Evolutionary conservation across 2,797 vertebrate species (phyloP), one percentile per base, ranked within the genome.

Genomic region (Artibeus lituratus): DNA sequence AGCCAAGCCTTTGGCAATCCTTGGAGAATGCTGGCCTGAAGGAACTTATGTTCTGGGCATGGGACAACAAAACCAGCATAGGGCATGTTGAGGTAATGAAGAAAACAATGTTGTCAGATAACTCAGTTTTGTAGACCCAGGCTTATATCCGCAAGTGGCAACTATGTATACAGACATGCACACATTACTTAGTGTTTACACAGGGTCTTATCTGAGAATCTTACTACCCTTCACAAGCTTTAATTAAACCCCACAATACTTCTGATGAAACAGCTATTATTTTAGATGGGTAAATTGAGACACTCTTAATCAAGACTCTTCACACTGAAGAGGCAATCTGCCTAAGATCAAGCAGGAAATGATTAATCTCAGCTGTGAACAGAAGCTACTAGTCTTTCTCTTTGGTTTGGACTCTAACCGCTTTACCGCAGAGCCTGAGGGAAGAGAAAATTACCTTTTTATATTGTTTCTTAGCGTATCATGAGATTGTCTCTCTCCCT

Each of bases 261-360:
- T n/a, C 76, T 94, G 94, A 96, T 65, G 92, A 97, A 96, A 95
- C 87, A 90, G 65, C 90, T 97, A 96, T 97, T 96, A 98, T 97
- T 94, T 91, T 69, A 92, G 92, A 78, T 92, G 94, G 85, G 90
- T 94, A 97, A 96, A 95, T 91, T 92, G 96, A 98, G 95, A 95
- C 82, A 77, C 49, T 92, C 42, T 93, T 95, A 92, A 96, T 96
- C 93, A 96, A 86, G 94, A 57, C 87, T 96, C 53, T 90, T 87
- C 73, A 86, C 85, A 80, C 39, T 11, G 84, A 92, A 97, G 95
- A 97, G 73, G 95, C 94, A 97, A 96, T 78, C 35, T 84, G 95
- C 96, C 96, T 95, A 59, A 94, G 92, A 95, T 95, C 81, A 97
- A 87, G 85, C 85, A 95, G 96, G 96, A 97, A 98, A 89, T 53